Conservation (phyloP, 1,140 invertebrate genomes). For the Calliphora vicina region DNA sequence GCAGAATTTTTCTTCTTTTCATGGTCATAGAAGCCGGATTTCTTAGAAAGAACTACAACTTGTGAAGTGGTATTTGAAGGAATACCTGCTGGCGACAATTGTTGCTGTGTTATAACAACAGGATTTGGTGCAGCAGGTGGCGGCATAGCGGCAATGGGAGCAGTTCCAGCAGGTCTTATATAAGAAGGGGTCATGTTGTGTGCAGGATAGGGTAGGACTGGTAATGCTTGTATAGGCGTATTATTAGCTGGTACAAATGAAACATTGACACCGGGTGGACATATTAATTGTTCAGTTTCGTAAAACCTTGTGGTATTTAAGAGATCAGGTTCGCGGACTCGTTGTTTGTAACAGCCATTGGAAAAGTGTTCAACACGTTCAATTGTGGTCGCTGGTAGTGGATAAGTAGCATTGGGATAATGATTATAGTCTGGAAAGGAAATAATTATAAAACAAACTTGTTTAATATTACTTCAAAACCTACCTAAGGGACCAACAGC, state of each 20-base stretch:
- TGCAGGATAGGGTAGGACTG: background rate
- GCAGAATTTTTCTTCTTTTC: background rate
- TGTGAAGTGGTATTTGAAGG: background rate
- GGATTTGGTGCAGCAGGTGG: background rate
- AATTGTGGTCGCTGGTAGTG: background rate
- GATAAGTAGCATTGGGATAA: background rate
- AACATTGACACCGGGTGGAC: background rate
- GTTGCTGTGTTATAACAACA: background rate
- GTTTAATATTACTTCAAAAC: too few species aligned
- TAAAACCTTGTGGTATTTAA: background rate
- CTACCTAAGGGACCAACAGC: too few species aligned
- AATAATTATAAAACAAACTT: too few species aligned
- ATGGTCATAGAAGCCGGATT: background rate
- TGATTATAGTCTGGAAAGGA: too few species aligned
- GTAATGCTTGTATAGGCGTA: background rate
- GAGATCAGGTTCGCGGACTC: background rate
- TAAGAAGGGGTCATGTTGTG: background rate
- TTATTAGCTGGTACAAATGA: background rate
- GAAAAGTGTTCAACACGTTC: background rate
- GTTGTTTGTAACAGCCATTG: conserved; percentile 28
- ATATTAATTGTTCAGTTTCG: conserved; percentile 17
- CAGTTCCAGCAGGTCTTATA: background rate
- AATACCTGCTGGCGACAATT: background rate
- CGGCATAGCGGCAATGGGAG: background rate
- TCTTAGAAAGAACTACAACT: background rate